Evolutionary conservation across 2,113 vertebrate genomes (phyloP).

Genomic region (Chlorodrepanis virens): DNA sequence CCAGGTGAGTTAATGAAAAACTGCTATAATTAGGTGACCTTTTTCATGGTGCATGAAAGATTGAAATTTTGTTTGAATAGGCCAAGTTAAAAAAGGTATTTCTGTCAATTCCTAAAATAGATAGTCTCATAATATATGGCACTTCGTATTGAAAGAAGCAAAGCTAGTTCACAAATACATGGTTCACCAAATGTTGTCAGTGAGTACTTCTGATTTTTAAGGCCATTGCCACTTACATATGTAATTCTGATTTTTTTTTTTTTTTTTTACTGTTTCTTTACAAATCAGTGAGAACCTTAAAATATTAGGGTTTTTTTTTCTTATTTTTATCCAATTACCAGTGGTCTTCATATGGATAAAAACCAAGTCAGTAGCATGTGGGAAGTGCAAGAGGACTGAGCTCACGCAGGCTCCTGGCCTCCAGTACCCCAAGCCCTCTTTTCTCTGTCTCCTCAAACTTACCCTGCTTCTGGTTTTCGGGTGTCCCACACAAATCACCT

Average conservation of each 20-base stretch:
- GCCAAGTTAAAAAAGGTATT: neutral
- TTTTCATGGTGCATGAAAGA: conserved; percentile 5
- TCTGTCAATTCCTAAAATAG: conserved; percentile 49
- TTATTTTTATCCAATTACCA: neutral
- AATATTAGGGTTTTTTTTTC: neutral
- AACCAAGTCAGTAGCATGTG: neutral
- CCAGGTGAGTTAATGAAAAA: conserved; percentile 38
- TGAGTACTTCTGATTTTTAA: neutral
- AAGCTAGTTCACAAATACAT: neutral
- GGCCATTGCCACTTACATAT: neutral
- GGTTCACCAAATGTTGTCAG: neutral
- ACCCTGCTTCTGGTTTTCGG: neutral
- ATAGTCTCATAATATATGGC: neutral
- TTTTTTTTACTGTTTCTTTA: neutral
- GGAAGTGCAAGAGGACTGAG: neutral
- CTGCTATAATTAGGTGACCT: neutral
- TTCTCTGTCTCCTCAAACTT: neutral
- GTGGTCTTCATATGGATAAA: neutral
- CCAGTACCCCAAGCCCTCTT: neutral
- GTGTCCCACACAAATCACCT: neutral
- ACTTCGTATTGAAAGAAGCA: neutral
- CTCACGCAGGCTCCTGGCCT: neutral
- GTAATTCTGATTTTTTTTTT: neutral
- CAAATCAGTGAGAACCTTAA: neutral
- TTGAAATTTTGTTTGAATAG: conserved; percentile 51